Evolutionary conservation across 2,113 vertebrate species (phyloP).

Genomic region (Mustelus asterias): DNA sequence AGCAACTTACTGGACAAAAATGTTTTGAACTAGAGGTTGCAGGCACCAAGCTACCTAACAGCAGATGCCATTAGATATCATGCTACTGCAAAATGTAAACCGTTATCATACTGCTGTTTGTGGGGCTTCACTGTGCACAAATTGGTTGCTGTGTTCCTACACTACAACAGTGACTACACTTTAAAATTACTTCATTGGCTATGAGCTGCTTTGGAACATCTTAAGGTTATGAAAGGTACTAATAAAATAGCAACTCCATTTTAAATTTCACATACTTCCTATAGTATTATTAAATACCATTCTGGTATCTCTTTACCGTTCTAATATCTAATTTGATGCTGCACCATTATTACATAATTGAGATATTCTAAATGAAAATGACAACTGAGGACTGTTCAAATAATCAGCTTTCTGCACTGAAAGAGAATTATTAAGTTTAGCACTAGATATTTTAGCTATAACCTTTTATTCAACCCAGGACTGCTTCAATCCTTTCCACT

Average conservation of each 20-base stretch:
- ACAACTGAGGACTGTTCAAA: not conserved
- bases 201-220: not conserved
- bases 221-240: not conserved
- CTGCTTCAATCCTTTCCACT: not conserved
- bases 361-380: not conserved
- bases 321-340: not conserved
- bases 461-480: not conserved
- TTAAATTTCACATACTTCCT: not conserved
- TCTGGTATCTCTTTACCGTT: not conserved
- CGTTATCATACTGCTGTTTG: not conserved
- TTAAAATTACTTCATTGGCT: not conserved
- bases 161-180: not conserved
- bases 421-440: not conserved
- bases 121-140: not conserved
- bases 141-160: not conserved
- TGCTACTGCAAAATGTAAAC: not conserved
- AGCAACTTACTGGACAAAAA: not conserved
- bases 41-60: not conserved
- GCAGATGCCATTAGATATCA: not conserved
- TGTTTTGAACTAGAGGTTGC: not conserved
- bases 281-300: not conserved
- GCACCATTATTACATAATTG: not conserved
- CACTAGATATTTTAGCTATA: not conserved
- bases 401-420: not conserved
- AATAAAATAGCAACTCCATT: not conserved